These are phyloP conservation scores for Erebia epiphron DNA, from an alignment of 2,888 invertebrate genomes.

Conservation along the genomic window DNA sequence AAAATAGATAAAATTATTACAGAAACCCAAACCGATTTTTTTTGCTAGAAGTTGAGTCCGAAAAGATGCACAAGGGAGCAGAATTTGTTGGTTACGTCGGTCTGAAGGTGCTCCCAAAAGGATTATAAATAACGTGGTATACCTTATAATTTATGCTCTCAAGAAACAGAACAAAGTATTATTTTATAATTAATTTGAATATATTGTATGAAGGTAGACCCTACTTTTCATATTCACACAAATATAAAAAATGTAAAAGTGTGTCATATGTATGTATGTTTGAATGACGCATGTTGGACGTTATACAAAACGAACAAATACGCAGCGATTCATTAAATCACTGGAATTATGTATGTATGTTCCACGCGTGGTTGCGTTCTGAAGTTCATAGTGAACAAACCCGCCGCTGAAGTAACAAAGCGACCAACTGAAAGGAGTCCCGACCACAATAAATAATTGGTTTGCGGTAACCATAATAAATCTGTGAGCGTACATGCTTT, in stretches of 20 bases:
- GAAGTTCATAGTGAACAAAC: background rate
- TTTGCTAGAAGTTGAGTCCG: slow-evolving; percentile 47
- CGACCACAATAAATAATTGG: slow-evolving; percentile 26
- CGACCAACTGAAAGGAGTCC: slow-evolving; percentile 14
- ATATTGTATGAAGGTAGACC: too few relatives aligned
- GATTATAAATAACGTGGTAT: slow-evolving; percentile 62
- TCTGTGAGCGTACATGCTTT: slow-evolving; percentile 23
- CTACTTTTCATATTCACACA: too few relatives aligned
- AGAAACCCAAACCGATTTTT: slow-evolving; percentile 11
- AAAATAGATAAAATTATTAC: background rate
- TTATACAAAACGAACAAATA: too few relatives aligned
- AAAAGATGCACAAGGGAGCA: slow-evolving; percentile 63
- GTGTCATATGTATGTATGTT: too few relatives aligned
- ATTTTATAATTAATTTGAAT: background rate
- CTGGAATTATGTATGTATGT: background rate
- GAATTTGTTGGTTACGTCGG: slow-evolving; percentile 59
- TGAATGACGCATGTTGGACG: too few relatives aligned
- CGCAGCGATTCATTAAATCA: too few relatives aligned
- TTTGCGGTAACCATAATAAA: slow-evolving; percentile 17
- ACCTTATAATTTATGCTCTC: slow-evolving; percentile 53
- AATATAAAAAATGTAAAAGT: too few relatives aligned
- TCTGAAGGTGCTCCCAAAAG: slow-evolving; percentile 60
- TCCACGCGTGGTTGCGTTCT: background rate
- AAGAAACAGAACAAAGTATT: slow-evolving; percentile 41
- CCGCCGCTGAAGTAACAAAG: slow-evolving; percentile 27